phyloP scores from a whole-genome alignment of 2,888 invertebrate species.

The Apamea monoglypha region DNA sequence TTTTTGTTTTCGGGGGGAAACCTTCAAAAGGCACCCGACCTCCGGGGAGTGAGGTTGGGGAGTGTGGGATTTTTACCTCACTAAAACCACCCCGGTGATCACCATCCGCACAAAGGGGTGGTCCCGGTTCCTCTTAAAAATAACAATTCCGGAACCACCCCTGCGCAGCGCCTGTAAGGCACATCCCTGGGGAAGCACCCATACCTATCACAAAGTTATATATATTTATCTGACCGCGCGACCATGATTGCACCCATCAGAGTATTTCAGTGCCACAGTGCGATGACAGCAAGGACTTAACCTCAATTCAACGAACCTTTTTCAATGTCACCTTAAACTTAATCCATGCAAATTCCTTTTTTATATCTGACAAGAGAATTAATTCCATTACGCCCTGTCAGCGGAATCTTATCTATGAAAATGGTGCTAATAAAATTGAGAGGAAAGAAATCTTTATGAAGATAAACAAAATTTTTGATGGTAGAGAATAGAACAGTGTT shows the following conservation, averaged over 20 bases:
- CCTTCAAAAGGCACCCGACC: too few species aligned
- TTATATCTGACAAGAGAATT: slow-evolving; percentile 52
- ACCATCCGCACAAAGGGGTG: too few species aligned
- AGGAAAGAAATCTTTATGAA: slow-evolving; percentile 27
- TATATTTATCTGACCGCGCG: too few species aligned
- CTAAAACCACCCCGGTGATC: too few species aligned
- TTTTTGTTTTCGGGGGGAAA: too few species aligned
- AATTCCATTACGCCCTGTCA: slow-evolving; percentile 50
- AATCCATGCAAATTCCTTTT: slow-evolving; percentile 35
- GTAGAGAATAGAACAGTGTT: slow-evolving; percentile 23
- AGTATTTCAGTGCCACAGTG: neutral
- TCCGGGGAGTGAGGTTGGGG: too few species aligned
- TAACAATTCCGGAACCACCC: too few species aligned
- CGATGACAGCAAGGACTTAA: slow-evolving; percentile 41
- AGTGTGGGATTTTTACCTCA: too few species aligned
- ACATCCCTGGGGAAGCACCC: too few species aligned
- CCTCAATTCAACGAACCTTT: slow-evolving; percentile 41
- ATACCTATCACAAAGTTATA: neutral
- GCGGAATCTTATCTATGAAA: slow-evolving; percentile 36
- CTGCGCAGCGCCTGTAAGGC: too few species aligned
- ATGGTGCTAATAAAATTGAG: slow-evolving; percentile 33
- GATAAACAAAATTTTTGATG: slow-evolving; percentile 17
- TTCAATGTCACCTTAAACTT: slow-evolving; percentile 39
- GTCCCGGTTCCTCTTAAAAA: too few species aligned
- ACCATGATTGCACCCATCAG: too few species aligned